phyloP scores from a whole-genome alignment of 1,140 invertebrate genomes.

The Drosophila carrolli region DNA sequence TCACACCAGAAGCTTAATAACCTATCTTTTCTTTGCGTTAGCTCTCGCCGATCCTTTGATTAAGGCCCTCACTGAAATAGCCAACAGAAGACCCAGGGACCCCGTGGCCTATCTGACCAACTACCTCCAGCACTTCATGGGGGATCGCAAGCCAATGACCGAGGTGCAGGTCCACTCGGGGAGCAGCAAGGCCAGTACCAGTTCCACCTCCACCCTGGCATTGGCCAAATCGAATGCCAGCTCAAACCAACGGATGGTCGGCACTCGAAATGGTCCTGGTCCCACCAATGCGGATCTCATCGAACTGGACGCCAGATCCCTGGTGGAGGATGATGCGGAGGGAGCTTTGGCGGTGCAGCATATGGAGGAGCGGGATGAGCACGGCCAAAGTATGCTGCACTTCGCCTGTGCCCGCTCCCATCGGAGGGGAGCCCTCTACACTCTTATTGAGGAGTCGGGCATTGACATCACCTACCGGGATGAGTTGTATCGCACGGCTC shows the following conservation, averaged over 20 bases:
- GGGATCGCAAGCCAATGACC: conserved; percentile 66
- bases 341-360: conserved; percentile 53
- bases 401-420: conserved; percentile 92
- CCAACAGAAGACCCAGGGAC: conserved; percentile 91
- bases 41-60: conserved; percentile 94
- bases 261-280: conserved; percentile 30
- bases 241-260: conserved; percentile 7
- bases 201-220: conserved; percentile 52
- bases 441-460: conserved; percentile 91
- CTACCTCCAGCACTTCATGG: conserved; percentile 90
- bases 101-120: conserved; percentile 93
- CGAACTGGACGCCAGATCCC: conserved; percentile 54
- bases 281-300: conserved; percentile 50
- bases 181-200: conserved; percentile 69
- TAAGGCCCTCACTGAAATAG: conserved; percentile 93
- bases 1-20: background rate
- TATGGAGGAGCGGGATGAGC: conserved; percentile 88
- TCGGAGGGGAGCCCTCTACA: conserved; percentile 90
- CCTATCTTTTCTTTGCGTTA: conserved; percentile 77
- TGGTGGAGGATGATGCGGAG: conserved; percentile 54
- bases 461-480: conserved; percentile 92
- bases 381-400: conserved; percentile 95
- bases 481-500: conserved; percentile 92
- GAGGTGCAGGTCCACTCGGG: conserved; percentile 57
- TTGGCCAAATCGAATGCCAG: conserved; percentile 38